A percentile compares a stretch with the other conserved stretches of the same genome.
phyloP scores from a whole-genome alignment of 2,888 invertebrate species.

The Timandra comae region DNA sequence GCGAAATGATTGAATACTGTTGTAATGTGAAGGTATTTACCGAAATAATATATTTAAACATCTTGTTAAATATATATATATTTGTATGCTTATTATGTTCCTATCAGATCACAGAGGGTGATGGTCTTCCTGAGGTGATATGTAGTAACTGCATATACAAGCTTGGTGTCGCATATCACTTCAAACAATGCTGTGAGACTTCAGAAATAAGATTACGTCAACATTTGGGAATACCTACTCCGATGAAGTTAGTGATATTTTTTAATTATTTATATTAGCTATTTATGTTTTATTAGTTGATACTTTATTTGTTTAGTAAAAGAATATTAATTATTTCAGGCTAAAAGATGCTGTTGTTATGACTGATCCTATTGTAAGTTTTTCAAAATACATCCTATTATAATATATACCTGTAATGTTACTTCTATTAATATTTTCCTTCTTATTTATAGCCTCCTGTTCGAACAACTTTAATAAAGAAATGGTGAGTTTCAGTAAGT shows the following conservation, averaged over 20 bases:
- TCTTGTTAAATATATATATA: not conserved
- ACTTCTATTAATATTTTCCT: conserved; percentile 5
- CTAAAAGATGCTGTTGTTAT: conserved; percentile 74
- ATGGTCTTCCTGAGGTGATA: conserved; percentile 78
- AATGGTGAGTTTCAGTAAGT: conserved; percentile 39
- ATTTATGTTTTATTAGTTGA: not conserved
- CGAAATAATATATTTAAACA: not conserved
- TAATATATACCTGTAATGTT: not conserved
- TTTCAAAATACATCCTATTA: conserved; percentile 1
- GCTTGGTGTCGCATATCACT: conserved; percentile 78
- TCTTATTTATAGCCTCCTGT: conserved; percentile 38
- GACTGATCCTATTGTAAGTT: conserved; percentile 69
- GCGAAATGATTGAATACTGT: conserved; percentile 78
- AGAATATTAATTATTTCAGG: conserved; percentile 29
- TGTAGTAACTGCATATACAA: conserved; percentile 80
- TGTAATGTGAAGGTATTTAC: conserved; percentile 71
- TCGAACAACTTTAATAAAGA: conserved; percentile 52
- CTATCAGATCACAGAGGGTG: conserved; percentile 69
- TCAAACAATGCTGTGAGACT: conserved; percentile 79
- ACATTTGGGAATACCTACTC: conserved; percentile 67
- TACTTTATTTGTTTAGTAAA: not conserved
- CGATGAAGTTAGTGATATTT: conserved; percentile 42
- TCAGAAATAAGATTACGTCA: conserved; percentile 76
- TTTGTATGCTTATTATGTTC: conserved; percentile 4
- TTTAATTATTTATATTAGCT: not conserved